Evolutionary conservation across 2,797 vertebrate species (phyloP).

Genomic region (Avahi laniger): DNA sequence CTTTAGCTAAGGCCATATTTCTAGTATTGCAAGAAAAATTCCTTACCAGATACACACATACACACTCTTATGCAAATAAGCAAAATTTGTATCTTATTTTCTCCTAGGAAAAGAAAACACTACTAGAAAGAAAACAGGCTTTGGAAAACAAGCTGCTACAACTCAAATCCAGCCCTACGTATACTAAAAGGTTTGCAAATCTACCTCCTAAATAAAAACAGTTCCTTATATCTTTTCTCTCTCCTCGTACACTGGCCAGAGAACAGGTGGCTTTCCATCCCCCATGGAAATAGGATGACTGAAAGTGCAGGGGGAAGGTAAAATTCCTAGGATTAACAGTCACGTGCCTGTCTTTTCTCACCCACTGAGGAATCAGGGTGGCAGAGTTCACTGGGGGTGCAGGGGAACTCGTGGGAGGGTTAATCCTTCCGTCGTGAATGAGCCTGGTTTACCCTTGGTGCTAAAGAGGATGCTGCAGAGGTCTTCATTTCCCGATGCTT

Average conservation of each 20-base stretch:
- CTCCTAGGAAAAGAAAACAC: constrained; percentile 82
- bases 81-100: constrained; percentile 44
- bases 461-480: background rate
- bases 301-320: background rate
- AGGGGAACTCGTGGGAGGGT: background rate
- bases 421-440: background rate
- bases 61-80: background rate
- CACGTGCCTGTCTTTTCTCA: background rate
- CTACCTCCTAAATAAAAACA: background rate
- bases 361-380: too few relatives aligned
- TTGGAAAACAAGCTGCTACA: constrained; percentile 80
- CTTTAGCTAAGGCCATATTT: background rate
- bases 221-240: background rate
- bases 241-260: background rate
- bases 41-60: background rate
- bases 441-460: background rate
- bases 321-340: background rate
- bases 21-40: background rate
- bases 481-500: background rate
- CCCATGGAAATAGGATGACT: background rate
- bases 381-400: background rate
- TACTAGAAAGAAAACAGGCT: constrained; percentile 81
- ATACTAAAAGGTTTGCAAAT: constrained; percentile 75
- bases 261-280: too few relatives aligned
- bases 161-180: constrained; percentile 61